phyloP scores from a whole-genome alignment of 2,113 vertebrate species.

The Neotragus pygmaeus region DNA sequence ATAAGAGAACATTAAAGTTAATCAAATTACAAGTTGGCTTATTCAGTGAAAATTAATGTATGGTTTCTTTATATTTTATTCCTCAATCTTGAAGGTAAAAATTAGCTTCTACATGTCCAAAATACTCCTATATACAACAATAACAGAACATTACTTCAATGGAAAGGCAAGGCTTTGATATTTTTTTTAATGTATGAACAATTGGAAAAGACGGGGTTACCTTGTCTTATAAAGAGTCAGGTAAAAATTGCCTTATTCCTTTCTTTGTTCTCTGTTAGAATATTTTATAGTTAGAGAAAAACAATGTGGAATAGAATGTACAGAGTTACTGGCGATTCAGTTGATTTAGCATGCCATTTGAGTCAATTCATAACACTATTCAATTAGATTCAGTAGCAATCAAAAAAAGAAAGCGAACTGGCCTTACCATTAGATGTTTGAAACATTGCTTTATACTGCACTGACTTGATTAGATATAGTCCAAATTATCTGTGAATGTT shows the following conservation, averaged over 20 bases:
- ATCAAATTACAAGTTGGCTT: background rate
- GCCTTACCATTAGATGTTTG: constrained; percentile 35
- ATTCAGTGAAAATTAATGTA: background rate
- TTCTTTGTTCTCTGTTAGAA: constrained; percentile 51
- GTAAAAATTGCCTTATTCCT: background rate
- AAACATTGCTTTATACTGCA: constrained; percentile 33
- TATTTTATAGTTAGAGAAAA: constrained; percentile 61
- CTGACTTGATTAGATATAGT: constrained; percentile 6
- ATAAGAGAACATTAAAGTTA: background rate
- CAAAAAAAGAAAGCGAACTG: background rate
- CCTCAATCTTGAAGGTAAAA: background rate
- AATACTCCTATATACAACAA: background rate
- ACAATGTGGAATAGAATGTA: constrained; percentile 30
- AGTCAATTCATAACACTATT: constrained; percentile 50
- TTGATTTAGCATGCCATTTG: constrained; percentile 43
- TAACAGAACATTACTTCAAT: background rate
- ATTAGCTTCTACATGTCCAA: background rate
- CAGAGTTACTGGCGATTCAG: constrained; percentile 7
- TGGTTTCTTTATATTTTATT: background rate
- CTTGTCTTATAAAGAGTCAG: background rate
- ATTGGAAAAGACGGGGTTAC: background rate
- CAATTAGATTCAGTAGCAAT: constrained; percentile 53
- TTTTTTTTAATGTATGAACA: background rate
- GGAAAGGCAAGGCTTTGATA: background rate
- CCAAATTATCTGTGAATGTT: constrained; percentile 28